Percentiles rank a stretch among this genome's conserved stretches.
Evolutionary conservation across 1,140 invertebrate genomes (phyloP).

Genomic region (Meloidogyne exigua): DNA sequence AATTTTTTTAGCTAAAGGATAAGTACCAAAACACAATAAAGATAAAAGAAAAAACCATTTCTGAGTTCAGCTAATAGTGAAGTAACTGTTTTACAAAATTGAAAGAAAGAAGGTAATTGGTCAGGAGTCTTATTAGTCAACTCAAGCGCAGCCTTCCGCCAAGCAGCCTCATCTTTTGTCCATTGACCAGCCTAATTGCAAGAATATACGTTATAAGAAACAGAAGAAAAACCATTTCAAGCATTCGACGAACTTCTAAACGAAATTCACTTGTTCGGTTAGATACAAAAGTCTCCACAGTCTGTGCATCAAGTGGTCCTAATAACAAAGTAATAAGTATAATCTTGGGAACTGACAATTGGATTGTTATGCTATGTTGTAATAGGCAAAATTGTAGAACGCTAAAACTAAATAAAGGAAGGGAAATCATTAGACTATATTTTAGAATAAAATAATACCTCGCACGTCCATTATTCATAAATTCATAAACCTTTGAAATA

Average conservation of each 20-base stretch:
- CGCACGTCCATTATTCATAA: not conserved
- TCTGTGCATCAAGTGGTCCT: slow-evolving; percentile 8
- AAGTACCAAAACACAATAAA: not conserved
- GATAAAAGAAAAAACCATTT: slow-evolving; percentile 4
- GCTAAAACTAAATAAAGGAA: slow-evolving; percentile 12
- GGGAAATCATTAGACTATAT: not conserved
- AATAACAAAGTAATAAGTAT: slow-evolving; percentile 4
- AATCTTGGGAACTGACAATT: not conserved
- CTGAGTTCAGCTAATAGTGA: slow-evolving; percentile 13
- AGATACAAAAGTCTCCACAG: slow-evolving; percentile 12
- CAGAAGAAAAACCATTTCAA: not conserved
- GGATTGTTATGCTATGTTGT: not conserved
- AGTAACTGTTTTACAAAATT: slow-evolving; percentile 13
- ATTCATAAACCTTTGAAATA: not conserved
- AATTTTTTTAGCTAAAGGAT: too few relatives aligned
- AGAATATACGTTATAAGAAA: not conserved
- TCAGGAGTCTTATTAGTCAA: slow-evolving; percentile 5
- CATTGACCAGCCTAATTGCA: slow-evolving; percentile 7
- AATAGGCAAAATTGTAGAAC: slow-evolving; percentile 16
- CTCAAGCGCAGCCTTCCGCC: not conserved
- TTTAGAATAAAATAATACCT: not conserved
- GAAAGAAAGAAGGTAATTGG: slow-evolving; percentile 1
- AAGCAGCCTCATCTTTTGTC: slow-evolving; percentile 9
- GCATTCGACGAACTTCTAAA: not conserved
- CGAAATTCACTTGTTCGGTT: slow-evolving; percentile 13